Percentiles rank a stretch among this genome's conserved stretches.
Conservation (phyloP, 1,140 invertebrate species). For the Drosophila kanapiae region DNA sequence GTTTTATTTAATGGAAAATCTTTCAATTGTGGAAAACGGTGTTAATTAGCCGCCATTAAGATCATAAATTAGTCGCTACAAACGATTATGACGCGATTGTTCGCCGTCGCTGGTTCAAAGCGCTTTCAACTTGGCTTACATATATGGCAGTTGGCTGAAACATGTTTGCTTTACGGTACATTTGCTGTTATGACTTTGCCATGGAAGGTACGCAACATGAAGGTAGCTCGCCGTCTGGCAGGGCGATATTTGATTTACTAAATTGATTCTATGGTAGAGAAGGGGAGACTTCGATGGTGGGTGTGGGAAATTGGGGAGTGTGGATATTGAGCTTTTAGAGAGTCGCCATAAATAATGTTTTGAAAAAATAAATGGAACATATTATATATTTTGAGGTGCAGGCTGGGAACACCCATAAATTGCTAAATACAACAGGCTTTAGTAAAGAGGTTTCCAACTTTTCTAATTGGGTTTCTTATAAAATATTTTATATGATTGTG, state of each 20-base stretch:
- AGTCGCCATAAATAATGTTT: background rate
- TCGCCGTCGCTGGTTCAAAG: constrained; percentile 51
- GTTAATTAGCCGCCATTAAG: constrained; percentile 83
- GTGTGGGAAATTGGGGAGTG: constrained; percentile 8
- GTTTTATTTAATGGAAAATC: constrained; percentile 84
- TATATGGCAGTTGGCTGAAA: constrained; percentile 67
- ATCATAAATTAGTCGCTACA: constrained; percentile 83
- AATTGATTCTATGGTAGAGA: constrained; percentile 58
- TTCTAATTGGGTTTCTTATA: background rate
- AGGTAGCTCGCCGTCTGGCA: constrained; percentile 7
- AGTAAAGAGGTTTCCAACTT: background rate
- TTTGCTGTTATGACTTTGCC: constrained; percentile 72
- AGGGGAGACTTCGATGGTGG: constrained; percentile 39
- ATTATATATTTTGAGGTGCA: background rate
- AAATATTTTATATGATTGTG: background rate
- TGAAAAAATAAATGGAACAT: background rate
- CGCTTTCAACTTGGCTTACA: constrained; percentile 53
- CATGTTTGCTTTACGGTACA: constrained; percentile 81
- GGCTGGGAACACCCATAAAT: constrained; percentile 17
- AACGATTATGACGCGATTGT: constrained; percentile 82
- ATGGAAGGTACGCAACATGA: constrained; percentile 31
- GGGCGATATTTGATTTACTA: constrained; percentile 67
- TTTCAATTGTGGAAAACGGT: constrained; percentile 84
- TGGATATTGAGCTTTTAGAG: constrained; percentile 4
- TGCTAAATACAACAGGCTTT: background rate